These are phyloP conservation scores for Teleogryllus oceanicus DNA, from an alignment of 2,888 invertebrate genomes.

Conservation along the genomic window DNA sequence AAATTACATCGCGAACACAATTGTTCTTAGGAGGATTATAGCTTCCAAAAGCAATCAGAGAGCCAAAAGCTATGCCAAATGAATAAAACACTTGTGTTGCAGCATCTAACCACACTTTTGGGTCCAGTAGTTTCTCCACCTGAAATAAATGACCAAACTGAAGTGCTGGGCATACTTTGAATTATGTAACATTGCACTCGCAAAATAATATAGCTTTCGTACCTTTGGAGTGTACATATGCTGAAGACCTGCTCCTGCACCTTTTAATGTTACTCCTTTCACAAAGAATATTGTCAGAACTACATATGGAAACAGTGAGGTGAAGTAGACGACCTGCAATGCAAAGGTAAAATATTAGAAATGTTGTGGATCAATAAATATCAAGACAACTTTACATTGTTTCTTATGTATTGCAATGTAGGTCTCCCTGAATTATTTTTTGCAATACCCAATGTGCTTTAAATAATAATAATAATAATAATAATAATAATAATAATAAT, in stretches of 20 bases:
- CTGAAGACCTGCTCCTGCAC: constrained; percentile 77
- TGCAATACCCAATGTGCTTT: neutral
- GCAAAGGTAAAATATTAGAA: constrained; percentile 28
- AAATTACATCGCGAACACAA: constrained; percentile 84
- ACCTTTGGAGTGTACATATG: constrained; percentile 94
- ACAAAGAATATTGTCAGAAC: constrained; percentile 93
- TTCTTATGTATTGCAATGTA: too few species aligned
- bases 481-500: too few species aligned
- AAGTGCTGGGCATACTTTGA: too few species aligned
- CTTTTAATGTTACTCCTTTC: constrained; percentile 81
- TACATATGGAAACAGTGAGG: constrained; percentile 90
- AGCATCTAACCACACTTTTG: constrained; percentile 92
- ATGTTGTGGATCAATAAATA: too few species aligned
- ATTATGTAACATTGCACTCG: too few species aligned
- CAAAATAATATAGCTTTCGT: constrained; percentile 37
- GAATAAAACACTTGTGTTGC: constrained; percentile 97
- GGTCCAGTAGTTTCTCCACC: constrained; percentile 79
- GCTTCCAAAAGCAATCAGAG: constrained; percentile 91
- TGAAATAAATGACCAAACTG: constrained; percentile 45
- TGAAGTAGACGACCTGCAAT: constrained; percentile 86
- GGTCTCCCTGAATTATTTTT: too few species aligned
- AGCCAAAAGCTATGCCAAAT: constrained; percentile 91
- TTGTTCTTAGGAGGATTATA: constrained; percentile 94
- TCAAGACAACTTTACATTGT: too few species aligned
- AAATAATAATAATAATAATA: neutral